Base-by-base conservation (phyloP, 2,113 vertebrate species). In the Ardeotis arabs region DNA sequence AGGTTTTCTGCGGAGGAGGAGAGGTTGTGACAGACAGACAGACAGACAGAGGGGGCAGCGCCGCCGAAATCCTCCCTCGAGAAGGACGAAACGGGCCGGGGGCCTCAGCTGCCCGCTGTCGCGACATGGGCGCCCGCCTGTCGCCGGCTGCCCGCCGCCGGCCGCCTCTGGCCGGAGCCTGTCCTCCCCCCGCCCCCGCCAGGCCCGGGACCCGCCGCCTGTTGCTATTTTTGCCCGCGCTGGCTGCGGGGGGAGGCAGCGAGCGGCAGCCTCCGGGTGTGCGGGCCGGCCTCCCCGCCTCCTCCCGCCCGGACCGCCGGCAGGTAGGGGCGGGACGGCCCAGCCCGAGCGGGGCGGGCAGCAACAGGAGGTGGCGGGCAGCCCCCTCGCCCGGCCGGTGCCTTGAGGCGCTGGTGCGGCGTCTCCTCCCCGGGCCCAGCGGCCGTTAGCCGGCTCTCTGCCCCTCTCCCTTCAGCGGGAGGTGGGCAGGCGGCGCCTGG, bases 1-100 rank as follows among this genome's bases (percentile, higher is more conserved):
- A 1, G 0, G 23, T 14, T 39, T 63, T 6, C 44, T 21, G 56
- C 14, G 35, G 80, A 23, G 49, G 33, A 23, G 0, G 29, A 9
- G 21, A 14, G 12, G 20, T 5, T 37, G 22, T 18, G 63, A 22
- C 59, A 13, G 35, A 17, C 39, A 19, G n/a, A 11, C 47, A 47
- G 47, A 47, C 47, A 49, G 47, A 49, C 47, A 19, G 35, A 8
- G 4, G 23, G 25, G 25, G 23, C 44, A n/a, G 59, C 45, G 13
- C 2, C 6, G 33, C 49, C 44, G 15, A 56, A 74, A 68, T 2
- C 44, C 29, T 49, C 21, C 56, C 60, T 31, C 41, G 10, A 56
- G 25, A 20, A 3, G 14, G 41, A 28, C 29, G 41, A 10, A 14
- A 8, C 2, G 37, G 55, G 55, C 24, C 7, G 17, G 35, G 10